Base-by-base conservation (phyloP, 1,140 invertebrate species). In the Neodiprion virginianus region DNA sequence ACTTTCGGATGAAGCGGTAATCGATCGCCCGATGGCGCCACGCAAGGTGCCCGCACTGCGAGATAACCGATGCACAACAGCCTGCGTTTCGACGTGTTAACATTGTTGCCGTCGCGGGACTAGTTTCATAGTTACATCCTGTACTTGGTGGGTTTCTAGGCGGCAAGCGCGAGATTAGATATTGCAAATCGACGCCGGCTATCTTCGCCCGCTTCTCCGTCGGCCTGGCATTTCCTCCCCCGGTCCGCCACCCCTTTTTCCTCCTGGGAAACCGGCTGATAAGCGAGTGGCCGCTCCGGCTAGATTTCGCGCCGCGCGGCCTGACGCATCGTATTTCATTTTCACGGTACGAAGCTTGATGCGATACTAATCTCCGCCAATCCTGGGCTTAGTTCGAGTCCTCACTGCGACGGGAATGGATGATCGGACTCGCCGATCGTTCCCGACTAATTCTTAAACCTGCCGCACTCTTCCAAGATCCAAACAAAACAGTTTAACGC, bases 151-250 rank as follows among this genome's bases (percentile, higher is more conserved):
- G 53, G 53, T 61, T 61, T 61, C 79, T 53, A 53, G 74, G 71
- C 71, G 71, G 61, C 72, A n/a, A 40, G 70, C 71, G 74, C 77
- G 72, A 81, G 79, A 81, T 81, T 81, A 80, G 80, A 81, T 81
- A 81, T 80, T 79, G 79, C 73, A 79, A 81, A 81, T 78, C 76
- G 77, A 79, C 77, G 71, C 67, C 71, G 77, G 74, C 80, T 81
- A 81, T 81, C 79, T 77, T 69, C 72, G 23, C 53, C 53, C 53
- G n/a, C 53, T 61, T 61, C n/a, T 7, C 53, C 53, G 11, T 61
- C 53, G 11, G 53, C 28, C 28, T 5, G 53, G 53, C 53, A 5
- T 61, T 61, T 17, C 53, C 53, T 40, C 11, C 7, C 53, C 53
- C 53, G 53, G 3, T 3, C 11, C 53, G 11, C 11, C 53, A 17